Percentiles rank a stretch among this genome's conserved stretches.
These are phyloP conservation scores for Momotus momota DNA, from an alignment of 2,797 vertebrate genomes.

Conservation along the genomic window DNA sequence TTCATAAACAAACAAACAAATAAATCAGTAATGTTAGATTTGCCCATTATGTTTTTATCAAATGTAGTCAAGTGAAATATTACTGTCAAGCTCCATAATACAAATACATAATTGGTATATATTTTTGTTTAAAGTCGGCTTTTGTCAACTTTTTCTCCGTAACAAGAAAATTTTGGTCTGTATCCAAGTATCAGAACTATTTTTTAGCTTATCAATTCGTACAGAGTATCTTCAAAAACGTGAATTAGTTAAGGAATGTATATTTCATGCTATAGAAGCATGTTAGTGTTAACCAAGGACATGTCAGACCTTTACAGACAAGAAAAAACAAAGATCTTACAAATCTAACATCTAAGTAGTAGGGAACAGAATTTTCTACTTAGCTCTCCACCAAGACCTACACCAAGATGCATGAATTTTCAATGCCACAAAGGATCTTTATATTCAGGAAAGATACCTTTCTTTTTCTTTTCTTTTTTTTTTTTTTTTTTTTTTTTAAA, in stretches of 20 bases:
- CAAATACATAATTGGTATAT: neutral
- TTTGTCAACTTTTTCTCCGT: neutral
- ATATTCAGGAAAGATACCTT: neutral
- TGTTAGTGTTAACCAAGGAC: neutral
- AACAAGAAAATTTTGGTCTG: neutral
- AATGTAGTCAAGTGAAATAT: neutral
- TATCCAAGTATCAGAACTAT: neutral
- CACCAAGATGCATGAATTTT: neutral
- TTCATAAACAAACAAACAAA: neutral
- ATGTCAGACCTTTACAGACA: neutral
- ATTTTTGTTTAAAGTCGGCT: neutral
- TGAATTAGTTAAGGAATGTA: rapidly evolving
- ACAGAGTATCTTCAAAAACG: neutral
- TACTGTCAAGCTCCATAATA: neutral
- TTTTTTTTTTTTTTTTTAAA: no score
- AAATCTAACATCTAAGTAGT: neutral
- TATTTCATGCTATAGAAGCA: neutral
- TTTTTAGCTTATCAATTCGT: neutral
- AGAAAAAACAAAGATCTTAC: neutral
- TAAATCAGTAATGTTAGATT: neutral
- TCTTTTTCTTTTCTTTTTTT: no score
- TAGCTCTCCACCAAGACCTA: neutral
- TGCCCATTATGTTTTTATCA: neutral
- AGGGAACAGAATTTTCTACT: neutral
- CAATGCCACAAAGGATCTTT: neutral